Evolutionary conservation across 2,888 invertebrate species (phyloP).

Genomic region (Drosophila anceps): DNA sequence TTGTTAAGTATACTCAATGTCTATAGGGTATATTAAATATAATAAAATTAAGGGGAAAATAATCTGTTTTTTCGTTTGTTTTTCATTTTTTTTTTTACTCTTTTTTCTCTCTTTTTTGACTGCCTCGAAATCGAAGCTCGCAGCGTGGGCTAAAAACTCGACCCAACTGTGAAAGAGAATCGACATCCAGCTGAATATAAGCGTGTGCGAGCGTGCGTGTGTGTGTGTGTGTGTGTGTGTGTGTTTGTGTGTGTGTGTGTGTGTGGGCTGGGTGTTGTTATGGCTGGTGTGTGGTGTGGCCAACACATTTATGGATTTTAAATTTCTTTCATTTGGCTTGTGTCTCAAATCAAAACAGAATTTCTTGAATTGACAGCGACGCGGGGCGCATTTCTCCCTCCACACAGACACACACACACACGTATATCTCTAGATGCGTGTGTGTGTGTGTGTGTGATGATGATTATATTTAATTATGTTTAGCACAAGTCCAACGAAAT

Average conservation of each 20-base stretch:
- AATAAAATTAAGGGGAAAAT: constrained; percentile 34
- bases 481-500: constrained; percentile 65
- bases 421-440: neutral
- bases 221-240: constrained; percentile 8
- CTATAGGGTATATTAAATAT: constrained; percentile 10
- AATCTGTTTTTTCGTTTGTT: constrained; percentile 24
- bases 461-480: constrained; percentile 69
- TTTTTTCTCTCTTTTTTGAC: constrained; percentile 12
- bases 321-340: constrained; percentile 68
- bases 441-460: constrained; percentile 11
- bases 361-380: constrained; percentile 67
- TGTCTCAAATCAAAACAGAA: constrained; percentile 75
- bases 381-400: constrained; percentile 44
- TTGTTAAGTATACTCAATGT: neutral
- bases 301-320: constrained; percentile 60
- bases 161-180: constrained; percentile 55
- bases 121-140: constrained; percentile 44
- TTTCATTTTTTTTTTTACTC: constrained; percentile 7
- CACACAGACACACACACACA: neutral
- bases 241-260: constrained; percentile 17
- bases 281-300: constrained; percentile 30
- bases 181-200: constrained; percentile 45
- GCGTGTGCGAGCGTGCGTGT: constrained; percentile 10
- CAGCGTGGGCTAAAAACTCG: constrained; percentile 63
- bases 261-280: constrained; percentile 42